Percentiles rank a stretch among this genome's conserved stretches.
Evolutionary conservation across 2,797 vertebrate genomes (phyloP).

Genomic region (Myotis findleyi): DNA sequence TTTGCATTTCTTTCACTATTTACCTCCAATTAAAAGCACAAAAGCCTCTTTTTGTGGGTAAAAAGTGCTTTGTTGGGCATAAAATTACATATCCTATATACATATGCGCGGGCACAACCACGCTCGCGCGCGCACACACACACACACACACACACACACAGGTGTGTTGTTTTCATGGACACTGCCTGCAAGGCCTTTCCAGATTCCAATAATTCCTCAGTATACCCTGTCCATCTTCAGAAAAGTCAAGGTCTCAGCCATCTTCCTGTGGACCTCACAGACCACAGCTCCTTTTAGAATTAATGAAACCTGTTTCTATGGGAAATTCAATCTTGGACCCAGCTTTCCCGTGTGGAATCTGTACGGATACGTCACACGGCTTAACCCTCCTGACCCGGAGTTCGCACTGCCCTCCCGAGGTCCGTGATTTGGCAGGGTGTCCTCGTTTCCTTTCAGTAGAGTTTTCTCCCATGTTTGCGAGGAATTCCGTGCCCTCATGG

Average conservation of each 20-base stretch:
- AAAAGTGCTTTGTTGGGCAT: slow-evolving; percentile 7
- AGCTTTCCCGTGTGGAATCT: background rate
- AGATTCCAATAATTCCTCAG: background rate
- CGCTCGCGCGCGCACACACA: background rate
- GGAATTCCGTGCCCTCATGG: slow-evolving; percentile 16
- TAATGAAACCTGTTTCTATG: background rate
- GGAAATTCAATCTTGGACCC: background rate
- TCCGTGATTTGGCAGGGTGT: background rate
- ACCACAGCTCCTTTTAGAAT: background rate
- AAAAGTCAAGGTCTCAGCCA: background rate
- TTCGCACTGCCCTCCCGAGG: background rate
- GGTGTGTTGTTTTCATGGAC: background rate
- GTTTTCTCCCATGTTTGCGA: background rate
- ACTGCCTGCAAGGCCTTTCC: background rate
- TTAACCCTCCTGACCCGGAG: background rate
- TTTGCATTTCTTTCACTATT: background rate
- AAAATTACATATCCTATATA: background rate
- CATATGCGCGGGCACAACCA: background rate
- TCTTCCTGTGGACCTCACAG: background rate
- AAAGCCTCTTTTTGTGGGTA: background rate
- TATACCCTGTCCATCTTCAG: background rate
- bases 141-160: background rate
- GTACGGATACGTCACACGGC: background rate
- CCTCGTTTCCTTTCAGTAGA: background rate
- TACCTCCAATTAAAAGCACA: slow-evolving; percentile 34